These are phyloP conservation scores for Balanococcus diminutus DNA, from an alignment of 2,888 invertebrate species.

Conservation along the genomic window DNA sequence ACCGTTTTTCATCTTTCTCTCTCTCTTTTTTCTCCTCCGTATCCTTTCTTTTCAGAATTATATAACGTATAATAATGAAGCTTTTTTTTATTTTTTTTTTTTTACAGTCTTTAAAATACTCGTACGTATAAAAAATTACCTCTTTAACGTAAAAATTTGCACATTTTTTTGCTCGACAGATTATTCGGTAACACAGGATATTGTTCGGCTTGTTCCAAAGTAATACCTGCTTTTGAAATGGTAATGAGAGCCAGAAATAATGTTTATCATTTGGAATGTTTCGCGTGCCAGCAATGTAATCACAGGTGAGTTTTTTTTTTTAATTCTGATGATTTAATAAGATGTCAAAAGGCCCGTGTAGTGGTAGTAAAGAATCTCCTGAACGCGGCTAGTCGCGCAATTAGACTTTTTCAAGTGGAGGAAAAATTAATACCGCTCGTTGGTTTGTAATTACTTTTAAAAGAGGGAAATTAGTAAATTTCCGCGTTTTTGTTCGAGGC, in stretches of 20 bases:
- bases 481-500: neutral
- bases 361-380: neutral
- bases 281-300: conserved; percentile 97
- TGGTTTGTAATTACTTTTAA: conserved; percentile 34
- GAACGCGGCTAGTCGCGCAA: neutral
- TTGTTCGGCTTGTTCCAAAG: conserved; percentile 96
- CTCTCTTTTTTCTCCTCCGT: neutral
- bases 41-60: neutral
- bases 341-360: neutral
- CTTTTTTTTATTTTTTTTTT: too few species aligned
- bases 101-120: conserved; percentile 13
- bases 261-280: conserved; percentile 97
- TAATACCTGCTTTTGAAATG: conserved; percentile 98
- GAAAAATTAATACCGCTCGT: conserved; percentile 17
- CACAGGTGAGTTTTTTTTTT: conserved; percentile 77
- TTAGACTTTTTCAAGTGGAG: neutral
- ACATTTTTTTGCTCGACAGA: conserved; percentile 77
- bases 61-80: neutral
- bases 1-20: conserved; percentile 12
- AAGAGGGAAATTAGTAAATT: conserved; percentile 35
- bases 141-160: conserved; percentile 64
- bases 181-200: conserved; percentile 95
- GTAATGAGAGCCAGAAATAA: conserved; percentile 97
- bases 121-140: neutral
- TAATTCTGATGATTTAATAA: neutral